phyloP scores from a whole-genome alignment of 2,113 vertebrate genomes.

The Prochilodus magdalenae region DNA sequence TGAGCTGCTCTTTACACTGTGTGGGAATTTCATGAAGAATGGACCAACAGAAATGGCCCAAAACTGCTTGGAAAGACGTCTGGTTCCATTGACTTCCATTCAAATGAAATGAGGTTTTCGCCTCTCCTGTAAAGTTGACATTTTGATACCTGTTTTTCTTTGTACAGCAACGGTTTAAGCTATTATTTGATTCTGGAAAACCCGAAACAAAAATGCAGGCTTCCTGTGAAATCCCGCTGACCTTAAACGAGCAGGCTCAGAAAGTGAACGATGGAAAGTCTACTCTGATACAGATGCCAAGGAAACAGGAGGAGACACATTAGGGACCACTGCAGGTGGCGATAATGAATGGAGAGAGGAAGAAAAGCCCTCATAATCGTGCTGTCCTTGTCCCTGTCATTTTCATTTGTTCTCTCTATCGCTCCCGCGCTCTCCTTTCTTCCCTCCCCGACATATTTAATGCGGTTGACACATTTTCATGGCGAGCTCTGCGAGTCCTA shows the following conservation, averaged over 20 bases:
- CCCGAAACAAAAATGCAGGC: neutral
- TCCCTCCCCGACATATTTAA: slow-evolving; percentile 10
- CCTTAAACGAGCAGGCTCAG: neutral
- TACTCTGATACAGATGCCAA: neutral
- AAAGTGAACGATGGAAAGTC: neutral
- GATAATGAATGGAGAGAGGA: neutral
- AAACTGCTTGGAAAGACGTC: too few relatives aligned
- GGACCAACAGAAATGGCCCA: too few relatives aligned
- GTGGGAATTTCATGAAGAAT: too few relatives aligned
- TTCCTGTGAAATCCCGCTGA: neutral
- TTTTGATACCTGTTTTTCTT: too few relatives aligned
- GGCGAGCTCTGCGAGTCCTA: neutral
- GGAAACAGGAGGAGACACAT: neutral
- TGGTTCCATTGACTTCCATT: too few relatives aligned
- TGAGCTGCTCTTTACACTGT: too few relatives aligned
- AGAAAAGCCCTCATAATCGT: neutral
- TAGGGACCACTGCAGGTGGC: neutral
- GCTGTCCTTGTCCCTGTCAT: slow-evolving; percentile 6
- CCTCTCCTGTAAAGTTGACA: too few relatives aligned
- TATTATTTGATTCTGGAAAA: too few relatives aligned
- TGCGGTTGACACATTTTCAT: neutral
- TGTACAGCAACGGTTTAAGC: too few relatives aligned
- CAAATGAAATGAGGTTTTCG: too few relatives aligned
- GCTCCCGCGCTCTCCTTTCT: neutral
- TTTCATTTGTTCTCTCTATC: neutral